These are phyloP conservation scores for Spisula solida DNA, from an alignment of 2,888 invertebrate genomes.

Conservation along the genomic window DNA sequence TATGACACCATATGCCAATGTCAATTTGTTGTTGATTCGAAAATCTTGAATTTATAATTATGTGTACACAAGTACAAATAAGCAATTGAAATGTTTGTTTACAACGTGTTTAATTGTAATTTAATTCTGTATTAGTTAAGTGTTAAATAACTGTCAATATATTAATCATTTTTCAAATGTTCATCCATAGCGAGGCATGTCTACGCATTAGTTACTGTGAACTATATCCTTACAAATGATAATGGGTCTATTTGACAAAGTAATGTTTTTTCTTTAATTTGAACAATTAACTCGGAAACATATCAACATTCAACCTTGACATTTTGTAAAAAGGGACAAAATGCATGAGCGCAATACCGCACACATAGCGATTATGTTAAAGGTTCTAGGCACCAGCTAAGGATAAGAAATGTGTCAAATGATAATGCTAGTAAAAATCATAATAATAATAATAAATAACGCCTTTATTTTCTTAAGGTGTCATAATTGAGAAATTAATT, in stretches of 20 bases:
- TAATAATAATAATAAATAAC: too few relatives aligned
- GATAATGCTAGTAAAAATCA: too few relatives aligned
- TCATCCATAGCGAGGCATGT: too few relatives aligned
- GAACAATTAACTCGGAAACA: background rate
- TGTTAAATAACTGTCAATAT: background rate
- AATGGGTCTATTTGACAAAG: conserved; percentile 1
- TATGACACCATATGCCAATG: background rate
- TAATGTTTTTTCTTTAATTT: background rate
- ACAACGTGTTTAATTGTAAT: background rate
- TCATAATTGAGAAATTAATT: too few relatives aligned
- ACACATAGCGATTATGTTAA: too few relatives aligned
- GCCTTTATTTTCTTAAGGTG: too few relatives aligned
- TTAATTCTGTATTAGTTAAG: background rate
- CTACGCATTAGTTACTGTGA: background rate
- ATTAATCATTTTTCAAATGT: background rate
- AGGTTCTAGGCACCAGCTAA: too few relatives aligned
- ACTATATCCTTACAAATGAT: background rate
- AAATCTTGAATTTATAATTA: background rate
- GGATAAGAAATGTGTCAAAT: too few relatives aligned
- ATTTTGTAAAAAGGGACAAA: too few relatives aligned
- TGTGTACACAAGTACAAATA: background rate
- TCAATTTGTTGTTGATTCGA: background rate
- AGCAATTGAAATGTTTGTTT: background rate
- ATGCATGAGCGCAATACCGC: background rate
- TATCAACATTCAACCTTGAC: too few relatives aligned